These are phyloP conservation scores for Sinocyclocheilus anshuiensis DNA, from an alignment of 2,113 vertebrate species.

Conservation along the genomic window DNA sequence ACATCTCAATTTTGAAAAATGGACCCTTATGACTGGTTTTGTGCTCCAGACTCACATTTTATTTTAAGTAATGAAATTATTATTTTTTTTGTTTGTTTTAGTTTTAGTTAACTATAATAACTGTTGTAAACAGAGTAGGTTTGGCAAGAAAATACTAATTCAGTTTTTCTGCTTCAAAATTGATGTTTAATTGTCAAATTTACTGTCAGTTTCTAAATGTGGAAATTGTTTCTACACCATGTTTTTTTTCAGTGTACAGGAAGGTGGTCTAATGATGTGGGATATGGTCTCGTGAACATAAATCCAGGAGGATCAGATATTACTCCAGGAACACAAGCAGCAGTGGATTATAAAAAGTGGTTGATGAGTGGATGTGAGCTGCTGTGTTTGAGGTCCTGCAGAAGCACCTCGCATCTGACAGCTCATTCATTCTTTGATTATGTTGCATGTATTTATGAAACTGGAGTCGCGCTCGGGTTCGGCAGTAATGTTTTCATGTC, in stretches of 20 bases:
- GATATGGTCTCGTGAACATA: background rate
- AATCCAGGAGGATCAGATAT: constrained; percentile 4
- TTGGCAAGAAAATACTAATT: no score
- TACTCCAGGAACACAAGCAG: background rate
- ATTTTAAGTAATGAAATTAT: no score
- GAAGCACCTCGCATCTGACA: background rate
- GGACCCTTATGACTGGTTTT: no score
- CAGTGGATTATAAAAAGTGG: background rate
- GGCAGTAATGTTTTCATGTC: background rate
- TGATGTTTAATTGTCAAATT: no score
- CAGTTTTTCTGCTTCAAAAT: no score
- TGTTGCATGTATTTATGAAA: constrained; percentile 2
- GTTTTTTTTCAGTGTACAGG: background rate
- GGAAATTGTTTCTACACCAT: no score
- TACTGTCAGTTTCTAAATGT: no score
- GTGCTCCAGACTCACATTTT: no score
- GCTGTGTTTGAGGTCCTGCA: background rate
- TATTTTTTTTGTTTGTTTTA: no score
- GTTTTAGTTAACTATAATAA: no score
- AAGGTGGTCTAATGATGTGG: background rate
- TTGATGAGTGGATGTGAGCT: background rate
- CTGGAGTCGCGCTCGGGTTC: background rate
- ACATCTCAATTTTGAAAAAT: no score
- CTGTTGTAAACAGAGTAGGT: no score
- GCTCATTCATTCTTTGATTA: constrained; percentile 9